Conservation (phyloP, 92 coral and sea anemone species). For the Pocillopora meandrina region DNA sequence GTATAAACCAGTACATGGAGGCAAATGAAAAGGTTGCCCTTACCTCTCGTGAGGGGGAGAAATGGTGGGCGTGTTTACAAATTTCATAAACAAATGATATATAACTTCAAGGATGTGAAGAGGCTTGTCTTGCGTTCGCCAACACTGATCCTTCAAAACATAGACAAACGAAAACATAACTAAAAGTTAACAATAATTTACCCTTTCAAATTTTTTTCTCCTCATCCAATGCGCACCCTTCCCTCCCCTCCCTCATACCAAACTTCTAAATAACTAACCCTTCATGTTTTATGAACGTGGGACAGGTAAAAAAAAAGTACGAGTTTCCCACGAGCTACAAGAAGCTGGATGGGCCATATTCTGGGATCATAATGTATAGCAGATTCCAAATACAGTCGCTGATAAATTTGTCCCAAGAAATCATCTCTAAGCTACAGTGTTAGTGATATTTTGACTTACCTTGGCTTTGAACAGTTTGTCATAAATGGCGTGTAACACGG, state of each 20-base stretch:
- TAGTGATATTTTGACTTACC: constrained; percentile 37
- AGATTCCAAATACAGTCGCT: no score
- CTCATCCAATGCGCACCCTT: no score
- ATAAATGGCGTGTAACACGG: constrained; percentile 92
- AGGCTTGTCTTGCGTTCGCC: constrained; percentile 89
- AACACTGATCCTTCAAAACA: constrained; percentile 81
- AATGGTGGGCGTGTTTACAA: constrained; percentile 82
- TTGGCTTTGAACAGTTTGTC: constrained; percentile 92
- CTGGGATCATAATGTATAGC: no score
- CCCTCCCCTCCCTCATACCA: no score
- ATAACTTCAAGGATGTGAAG: constrained; percentile 83
- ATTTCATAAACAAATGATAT: constrained; percentile 81
- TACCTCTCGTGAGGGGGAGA: constrained; percentile 92
- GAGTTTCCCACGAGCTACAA: no score
- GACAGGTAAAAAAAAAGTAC: no score
- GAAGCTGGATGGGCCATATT: no score
- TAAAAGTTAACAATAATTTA: not conserved
- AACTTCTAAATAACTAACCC: no score
- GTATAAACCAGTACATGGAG: not conserved
- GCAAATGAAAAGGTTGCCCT: not conserved
- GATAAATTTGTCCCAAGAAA: no score
- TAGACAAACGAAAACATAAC: not conserved
- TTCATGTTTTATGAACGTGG: no score
- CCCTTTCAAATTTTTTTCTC: no score
- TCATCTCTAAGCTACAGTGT: no score